A percentile compares a stretch with the other conserved stretches of the same genome.
Evolutionary conservation across 2,888 invertebrate genomes (phyloP).

Genomic region (Hypena proboscidalis): DNA sequence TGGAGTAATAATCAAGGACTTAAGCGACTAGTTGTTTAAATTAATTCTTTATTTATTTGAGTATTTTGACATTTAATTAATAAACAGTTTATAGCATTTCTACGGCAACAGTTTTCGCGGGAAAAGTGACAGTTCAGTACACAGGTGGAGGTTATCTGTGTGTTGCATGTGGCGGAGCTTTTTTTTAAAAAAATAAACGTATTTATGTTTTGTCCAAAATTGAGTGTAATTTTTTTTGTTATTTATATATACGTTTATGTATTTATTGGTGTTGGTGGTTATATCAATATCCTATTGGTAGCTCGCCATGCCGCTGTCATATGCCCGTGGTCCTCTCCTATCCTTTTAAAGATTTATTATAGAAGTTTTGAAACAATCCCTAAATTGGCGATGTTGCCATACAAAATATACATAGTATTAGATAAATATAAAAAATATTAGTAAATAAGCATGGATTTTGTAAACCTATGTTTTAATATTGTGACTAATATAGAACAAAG

Average conservation of each 20-base stretch:
- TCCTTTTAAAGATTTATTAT: slow-evolving; percentile 14
- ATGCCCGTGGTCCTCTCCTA: slow-evolving; percentile 17
- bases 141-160: slow-evolving; percentile 38
- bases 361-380: no score
- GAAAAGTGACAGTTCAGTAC: slow-evolving; percentile 34
- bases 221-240: slow-evolving; percentile 33
- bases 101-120: slow-evolving; percentile 33
- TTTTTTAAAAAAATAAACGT: slow-evolving; percentile 21
- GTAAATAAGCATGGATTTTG: no score
- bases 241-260: slow-evolving; percentile 35
- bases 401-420: no score
- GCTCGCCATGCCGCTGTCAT: slow-evolving; percentile 21
- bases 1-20: no score
- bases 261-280: slow-evolving; percentile 38
- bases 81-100: slow-evolving; percentile 25
- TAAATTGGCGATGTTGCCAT: no score
- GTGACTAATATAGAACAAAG: not conserved
- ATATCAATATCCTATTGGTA: slow-evolving; percentile 22
- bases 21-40: no score
- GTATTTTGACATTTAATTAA: not conserved
- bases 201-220: slow-evolving; percentile 32
- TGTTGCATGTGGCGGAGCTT: slow-evolving; percentile 21
- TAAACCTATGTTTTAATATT: not conserved
- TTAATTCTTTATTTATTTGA: not conserved
- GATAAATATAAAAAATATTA: no score